These are phyloP conservation scores for Tenebrio molitor DNA, from an alignment of 1,140 invertebrate species.

Conservation along the genomic window DNA sequence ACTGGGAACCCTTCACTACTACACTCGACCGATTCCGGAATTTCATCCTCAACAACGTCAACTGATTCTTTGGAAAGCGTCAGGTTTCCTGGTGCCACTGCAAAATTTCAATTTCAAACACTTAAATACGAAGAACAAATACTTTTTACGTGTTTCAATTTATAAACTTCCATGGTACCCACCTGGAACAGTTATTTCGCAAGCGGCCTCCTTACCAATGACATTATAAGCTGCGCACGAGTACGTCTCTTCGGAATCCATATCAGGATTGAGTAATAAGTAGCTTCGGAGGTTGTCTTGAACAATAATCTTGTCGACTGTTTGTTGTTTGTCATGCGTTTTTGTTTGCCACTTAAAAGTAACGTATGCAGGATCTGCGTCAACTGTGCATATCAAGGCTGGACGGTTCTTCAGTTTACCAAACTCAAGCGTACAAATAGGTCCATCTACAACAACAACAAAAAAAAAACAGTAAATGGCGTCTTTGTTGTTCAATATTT, in stretches of 20 bases:
- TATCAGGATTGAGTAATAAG: no score
- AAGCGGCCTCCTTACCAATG: no score
- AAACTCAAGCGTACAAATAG: background rate
- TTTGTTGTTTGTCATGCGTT: background rate
- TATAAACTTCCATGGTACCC: no score
- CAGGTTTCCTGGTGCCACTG: slow-evolving; percentile 90
- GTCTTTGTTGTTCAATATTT: no score
- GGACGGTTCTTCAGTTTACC: background rate
- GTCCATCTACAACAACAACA: background rate
- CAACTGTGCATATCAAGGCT: background rate
- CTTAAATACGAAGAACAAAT: no score
- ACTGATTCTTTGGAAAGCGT: slow-evolving; percentile 79
- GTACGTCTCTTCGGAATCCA: no score
- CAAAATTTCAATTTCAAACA: slow-evolving; percentile 14
- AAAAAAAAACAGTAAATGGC: no score
- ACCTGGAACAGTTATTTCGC: no score
- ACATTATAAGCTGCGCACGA: no score
- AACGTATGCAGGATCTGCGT: background rate
- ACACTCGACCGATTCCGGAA: slow-evolving; percentile 82
- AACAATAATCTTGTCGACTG: background rate
- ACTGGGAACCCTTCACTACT: slow-evolving; percentile 81
- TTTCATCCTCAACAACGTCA: slow-evolving; percentile 82
- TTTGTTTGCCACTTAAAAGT: background rate
- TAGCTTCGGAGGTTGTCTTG: no score
- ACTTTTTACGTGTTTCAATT: no score